Percentiles rank a stretch among this genome's conserved stretches.
Evolutionary conservation across 2,888 invertebrate species (phyloP).

Genomic region (Arrhopalites spinosus): DNA sequence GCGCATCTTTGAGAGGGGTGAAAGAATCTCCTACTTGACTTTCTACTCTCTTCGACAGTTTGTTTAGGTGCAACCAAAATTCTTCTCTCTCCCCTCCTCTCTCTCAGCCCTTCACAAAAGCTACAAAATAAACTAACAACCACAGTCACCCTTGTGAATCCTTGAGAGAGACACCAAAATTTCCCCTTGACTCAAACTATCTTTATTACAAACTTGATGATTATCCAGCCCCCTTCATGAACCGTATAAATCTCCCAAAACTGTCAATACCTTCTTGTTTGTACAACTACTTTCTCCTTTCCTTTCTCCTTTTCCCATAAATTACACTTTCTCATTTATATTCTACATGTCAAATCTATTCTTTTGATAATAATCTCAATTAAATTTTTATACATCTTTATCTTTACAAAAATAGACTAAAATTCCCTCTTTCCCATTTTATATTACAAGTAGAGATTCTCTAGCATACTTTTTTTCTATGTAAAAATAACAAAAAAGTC

Average conservation of each 20-base stretch:
- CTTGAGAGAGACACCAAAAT: background rate
- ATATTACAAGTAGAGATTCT: no score
- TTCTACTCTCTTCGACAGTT: slow-evolving; percentile 15
- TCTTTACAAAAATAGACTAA: no score
- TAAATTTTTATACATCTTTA: no score
- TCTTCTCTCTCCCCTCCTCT: slow-evolving; percentile 11
- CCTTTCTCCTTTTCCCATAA: background rate
- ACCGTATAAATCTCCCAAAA: no score
- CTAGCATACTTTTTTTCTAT: no score
- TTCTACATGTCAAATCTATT: no score
- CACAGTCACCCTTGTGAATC: slow-evolving; percentile 4
- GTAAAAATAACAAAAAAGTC: no score
- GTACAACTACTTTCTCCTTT: slow-evolving; percentile 25
- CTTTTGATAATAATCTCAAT: no score
- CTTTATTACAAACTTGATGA: slow-evolving; percentile 7
- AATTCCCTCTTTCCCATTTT: no score
- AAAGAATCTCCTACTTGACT: slow-evolving; percentile 34
- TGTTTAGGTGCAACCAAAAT: no score
- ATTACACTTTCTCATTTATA: slow-evolving; percentile 7
- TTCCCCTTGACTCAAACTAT: slow-evolving; percentile 30
- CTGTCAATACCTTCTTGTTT: slow-evolving; percentile 25
- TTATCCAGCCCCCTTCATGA: slow-evolving; percentile 26
- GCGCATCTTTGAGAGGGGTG: slow-evolving; percentile 30
- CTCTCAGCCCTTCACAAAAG: background rate
- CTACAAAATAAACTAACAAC: slow-evolving; percentile 28